Percentiles rank a stretch among this genome's conserved stretches.
Conservation (phyloP, 2,113 vertebrate genomes). For the Coptodon bakossiorum region DNA sequence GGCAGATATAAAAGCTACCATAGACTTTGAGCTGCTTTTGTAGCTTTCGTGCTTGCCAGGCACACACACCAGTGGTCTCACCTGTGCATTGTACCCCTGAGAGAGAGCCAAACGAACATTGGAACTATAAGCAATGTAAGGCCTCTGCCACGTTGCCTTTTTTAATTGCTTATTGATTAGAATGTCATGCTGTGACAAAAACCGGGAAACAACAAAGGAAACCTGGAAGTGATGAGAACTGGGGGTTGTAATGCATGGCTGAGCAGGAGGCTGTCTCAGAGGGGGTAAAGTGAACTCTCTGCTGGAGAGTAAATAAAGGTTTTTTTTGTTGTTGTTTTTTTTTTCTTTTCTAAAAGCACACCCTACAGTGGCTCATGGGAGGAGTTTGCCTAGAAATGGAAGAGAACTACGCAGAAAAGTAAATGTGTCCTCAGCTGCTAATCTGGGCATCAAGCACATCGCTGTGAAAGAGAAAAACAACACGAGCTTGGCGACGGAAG, state of each 20-base stretch:
- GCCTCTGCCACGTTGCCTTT: conserved; percentile 18
- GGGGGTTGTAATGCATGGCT: conserved; percentile 19
- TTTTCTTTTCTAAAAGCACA: background rate
- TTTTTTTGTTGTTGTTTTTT: background rate
- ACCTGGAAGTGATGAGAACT: conserved; percentile 37
- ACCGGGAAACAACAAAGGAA: conserved; percentile 28
- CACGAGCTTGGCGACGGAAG: conserved; percentile 27
- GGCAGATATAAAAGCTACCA: background rate
- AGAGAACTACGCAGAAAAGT: background rate
- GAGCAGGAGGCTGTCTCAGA: conserved; percentile 20
- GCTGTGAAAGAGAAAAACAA: conserved; percentile 19
- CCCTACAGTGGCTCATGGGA: background rate
- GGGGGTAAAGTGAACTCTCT: conserved; percentile 25
- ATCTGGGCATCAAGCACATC: background rate
- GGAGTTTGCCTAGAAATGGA: background rate
- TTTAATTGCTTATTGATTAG: conserved; percentile 70
- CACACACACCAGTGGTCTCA: background rate
- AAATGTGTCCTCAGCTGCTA: background rate
- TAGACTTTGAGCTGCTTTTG: background rate
- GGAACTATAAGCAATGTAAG: conserved; percentile 5
- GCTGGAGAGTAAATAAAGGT: conserved; percentile 18
- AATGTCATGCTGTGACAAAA: conserved; percentile 42
- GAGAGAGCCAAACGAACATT: background rate
- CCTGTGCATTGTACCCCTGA: background rate
- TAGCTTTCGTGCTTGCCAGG: background rate